These are phyloP conservation scores for Platynereis dumerilii DNA, from an alignment of 2,888 invertebrate genomes.

Conservation along the genomic window DNA sequence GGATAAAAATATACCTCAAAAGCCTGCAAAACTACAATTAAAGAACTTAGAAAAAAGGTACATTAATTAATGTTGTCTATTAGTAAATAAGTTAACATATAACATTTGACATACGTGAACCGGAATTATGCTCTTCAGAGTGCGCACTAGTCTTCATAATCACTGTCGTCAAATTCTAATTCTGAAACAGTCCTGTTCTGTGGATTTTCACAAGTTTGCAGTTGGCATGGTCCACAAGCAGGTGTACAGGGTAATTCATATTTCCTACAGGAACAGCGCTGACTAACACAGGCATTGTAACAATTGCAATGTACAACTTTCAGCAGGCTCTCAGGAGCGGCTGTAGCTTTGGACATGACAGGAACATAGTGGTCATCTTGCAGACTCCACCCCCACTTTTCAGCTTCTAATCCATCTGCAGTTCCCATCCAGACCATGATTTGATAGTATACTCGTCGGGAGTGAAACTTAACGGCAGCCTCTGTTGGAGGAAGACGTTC, in stretches of 20 bases:
- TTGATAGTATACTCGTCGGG: constrained; percentile 36
- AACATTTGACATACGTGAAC: no score
- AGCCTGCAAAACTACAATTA: no score
- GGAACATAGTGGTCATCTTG: constrained; percentile 24
- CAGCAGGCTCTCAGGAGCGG: constrained; percentile 39
- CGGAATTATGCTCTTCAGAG: no score
- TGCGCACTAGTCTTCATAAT: no score
- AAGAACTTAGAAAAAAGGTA: no score
- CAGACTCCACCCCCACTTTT: constrained; percentile 37
- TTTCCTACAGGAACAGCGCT: constrained; percentile 32
- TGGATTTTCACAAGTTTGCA: no score
- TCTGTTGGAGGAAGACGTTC: constrained; percentile 41
- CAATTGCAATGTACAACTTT: constrained; percentile 38
- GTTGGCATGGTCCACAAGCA: constrained; percentile 27
- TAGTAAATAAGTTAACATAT: no score
- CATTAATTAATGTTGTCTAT: no score
- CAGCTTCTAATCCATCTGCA: constrained; percentile 17
- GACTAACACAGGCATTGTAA: constrained; percentile 33
- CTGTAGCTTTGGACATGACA: constrained; percentile 21
- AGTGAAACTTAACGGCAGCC: constrained; percentile 38
- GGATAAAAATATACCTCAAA: no score
- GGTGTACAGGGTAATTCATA: constrained; percentile 24
- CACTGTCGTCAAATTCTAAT: no score
- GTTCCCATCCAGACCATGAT: constrained; percentile 26
- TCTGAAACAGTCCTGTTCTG: no score